Evolutionary conservation across 2,888 invertebrate genomes (phyloP).

Genomic region (Torymus tubicola): DNA sequence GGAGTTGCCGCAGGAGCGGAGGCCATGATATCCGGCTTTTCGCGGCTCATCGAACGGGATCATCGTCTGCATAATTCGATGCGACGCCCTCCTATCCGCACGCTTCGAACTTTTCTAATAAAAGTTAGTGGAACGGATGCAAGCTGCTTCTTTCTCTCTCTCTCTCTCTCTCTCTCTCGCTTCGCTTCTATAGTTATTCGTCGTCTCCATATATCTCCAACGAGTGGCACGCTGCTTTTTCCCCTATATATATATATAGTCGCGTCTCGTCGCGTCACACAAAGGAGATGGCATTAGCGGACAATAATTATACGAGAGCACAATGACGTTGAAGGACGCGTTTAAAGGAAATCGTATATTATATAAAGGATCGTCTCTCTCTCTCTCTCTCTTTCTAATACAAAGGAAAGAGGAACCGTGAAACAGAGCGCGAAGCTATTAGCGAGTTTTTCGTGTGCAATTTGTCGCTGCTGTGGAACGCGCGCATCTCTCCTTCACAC

Average conservation of each 20-base stretch:
- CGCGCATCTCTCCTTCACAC: slow-evolving; percentile 14
- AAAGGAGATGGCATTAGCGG: neutral
- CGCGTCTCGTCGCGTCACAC: neutral
- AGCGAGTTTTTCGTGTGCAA: slow-evolving; percentile 50
- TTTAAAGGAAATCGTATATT: neutral
- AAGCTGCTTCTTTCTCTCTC: neutral
- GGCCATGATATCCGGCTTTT: slow-evolving; percentile 34
- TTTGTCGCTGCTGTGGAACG: slow-evolving; percentile 40
- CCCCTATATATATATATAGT: too few relatives aligned
- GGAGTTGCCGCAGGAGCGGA: too few relatives aligned
- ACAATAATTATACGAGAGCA: slow-evolving; percentile 19
- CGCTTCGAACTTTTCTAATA: slow-evolving; percentile 66
- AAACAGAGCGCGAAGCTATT: slow-evolving; percentile 20
- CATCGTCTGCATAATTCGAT: slow-evolving; percentile 64
- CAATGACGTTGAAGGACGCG: slow-evolving; percentile 3
- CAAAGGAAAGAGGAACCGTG: neutral
- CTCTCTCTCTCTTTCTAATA: neutral
- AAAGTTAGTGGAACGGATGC: slow-evolving; percentile 62
- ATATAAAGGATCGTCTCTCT: neutral
- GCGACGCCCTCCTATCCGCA: slow-evolving; percentile 43
- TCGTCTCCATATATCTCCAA: too few relatives aligned
- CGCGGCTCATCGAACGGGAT: slow-evolving; percentile 58
- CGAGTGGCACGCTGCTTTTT: too few relatives aligned
- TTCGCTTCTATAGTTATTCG: too few relatives aligned
- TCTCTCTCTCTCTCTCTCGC: neutral